Percentiles rank a stretch among this genome's conserved stretches.
These are phyloP conservation scores for Pedetes capensis DNA, from an alignment of 2,113 vertebrate genomes.

Conservation along the genomic window DNA sequence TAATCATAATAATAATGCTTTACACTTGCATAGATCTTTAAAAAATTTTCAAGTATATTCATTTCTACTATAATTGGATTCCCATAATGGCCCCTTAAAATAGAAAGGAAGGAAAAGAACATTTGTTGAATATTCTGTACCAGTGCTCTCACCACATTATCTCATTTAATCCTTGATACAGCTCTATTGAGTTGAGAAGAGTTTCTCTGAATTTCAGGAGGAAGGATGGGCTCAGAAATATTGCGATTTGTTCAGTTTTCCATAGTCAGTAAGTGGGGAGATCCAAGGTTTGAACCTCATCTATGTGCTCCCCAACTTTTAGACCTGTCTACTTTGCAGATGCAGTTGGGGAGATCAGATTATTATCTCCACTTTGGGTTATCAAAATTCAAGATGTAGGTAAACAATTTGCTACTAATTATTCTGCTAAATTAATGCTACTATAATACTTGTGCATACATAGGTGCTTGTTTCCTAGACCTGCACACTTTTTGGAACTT, in stretches of 20 bases:
- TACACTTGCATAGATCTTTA: constrained; percentile 33
- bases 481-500: background rate
- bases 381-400: background rate
- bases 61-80: constrained; percentile 49
- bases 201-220: background rate
- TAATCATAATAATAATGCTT: constrained; percentile 48
- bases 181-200: background rate
- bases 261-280: background rate
- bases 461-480: background rate
- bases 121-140: constrained; percentile 4
- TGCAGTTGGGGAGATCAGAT: background rate
- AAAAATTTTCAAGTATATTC: constrained; percentile 33
- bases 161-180: constrained; percentile 32
- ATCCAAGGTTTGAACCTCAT: background rate
- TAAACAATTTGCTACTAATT: background rate
- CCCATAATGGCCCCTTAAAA: constrained; percentile 44
- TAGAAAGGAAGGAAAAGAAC: constrained; percentile 23
- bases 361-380: background rate
- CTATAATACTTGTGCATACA: no score
- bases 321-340: background rate
- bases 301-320: background rate
- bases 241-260: background rate
- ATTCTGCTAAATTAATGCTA: background rate
- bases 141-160: constrained; percentile 17
- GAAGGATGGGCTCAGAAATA: background rate